Evolutionary conservation across 1,140 invertebrate species (phyloP), one percentile per base, ranked within the genome.

Genomic region (Drosophila grimshawi): DNA sequence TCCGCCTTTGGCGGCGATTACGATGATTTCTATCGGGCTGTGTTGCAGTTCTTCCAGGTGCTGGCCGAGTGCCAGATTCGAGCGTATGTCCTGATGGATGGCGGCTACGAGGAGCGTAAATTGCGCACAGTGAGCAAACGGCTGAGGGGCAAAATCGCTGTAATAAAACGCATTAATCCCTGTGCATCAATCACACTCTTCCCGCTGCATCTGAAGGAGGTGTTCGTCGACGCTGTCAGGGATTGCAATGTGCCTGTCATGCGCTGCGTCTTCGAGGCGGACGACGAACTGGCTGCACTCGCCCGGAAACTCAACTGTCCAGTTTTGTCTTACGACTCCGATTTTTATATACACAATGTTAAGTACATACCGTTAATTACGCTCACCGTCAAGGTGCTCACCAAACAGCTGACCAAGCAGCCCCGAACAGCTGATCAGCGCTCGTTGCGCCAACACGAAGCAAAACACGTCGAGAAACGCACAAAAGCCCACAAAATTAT

Each of bases 321-420:
- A 3, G 95, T 98, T 7, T 81, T 98, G 0, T 98, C 97, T 86
- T 96, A 96, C 78, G 98, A 98, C 92, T 98, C 97, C 2, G 98
- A 98, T 93, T 98, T 98, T 93, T 98, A 95, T 90, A 95, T 98
- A 57, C 97, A 96, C 92, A 96, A 97, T 93, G 94, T 97, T 1
- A 86, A 94, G 3, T 98, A 97, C 83, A 96, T 98, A 67, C 96
- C 96, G 0, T 95, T 97, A 51, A 94, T 95, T 60, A 95, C 95
- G 45, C 90, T 97, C 0, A 94, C 95, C 33, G 85, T 93, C 0
- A 91, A 92, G 61, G 86, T 92, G 56, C 76, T 91, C 27, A 92
- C 80, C 32, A 92, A 91, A 41, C 81, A 75, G 7, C 11, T 69
- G 3, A 82, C 57, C 51, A 11, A 62, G 8, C 7, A 56, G 4